These are phyloP conservation scores for Spicauda simplicius DNA, from an alignment of 2,888 invertebrate genomes.

Conservation along the genomic window DNA sequence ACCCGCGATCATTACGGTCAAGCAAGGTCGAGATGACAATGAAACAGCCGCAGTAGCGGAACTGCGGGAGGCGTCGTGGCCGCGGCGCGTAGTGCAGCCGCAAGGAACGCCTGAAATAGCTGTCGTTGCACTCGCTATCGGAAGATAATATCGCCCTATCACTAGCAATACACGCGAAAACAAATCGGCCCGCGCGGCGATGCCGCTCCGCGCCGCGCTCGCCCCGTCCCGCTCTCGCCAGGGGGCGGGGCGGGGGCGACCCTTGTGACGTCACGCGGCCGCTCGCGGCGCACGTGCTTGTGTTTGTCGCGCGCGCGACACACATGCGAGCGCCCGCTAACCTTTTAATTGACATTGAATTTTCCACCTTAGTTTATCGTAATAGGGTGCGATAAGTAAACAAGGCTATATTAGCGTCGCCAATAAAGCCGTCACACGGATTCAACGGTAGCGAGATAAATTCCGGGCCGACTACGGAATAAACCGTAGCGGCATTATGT, in stretches of 20 bases:
- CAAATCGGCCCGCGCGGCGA: slow-evolving; percentile 75
- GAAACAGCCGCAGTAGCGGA: slow-evolving; percentile 58
- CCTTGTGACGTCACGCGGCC: slow-evolving; percentile 67
- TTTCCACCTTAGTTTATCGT: slow-evolving; percentile 50
- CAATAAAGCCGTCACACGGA: slow-evolving; percentile 25
- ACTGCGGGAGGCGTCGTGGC: slow-evolving; percentile 55
- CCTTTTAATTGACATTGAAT: slow-evolving; percentile 61
- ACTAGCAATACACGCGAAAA: slow-evolving; percentile 74
- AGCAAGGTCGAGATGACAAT: slow-evolving; percentile 67
- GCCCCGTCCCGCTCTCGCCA: slow-evolving; percentile 58
- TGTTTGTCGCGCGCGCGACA: slow-evolving; percentile 76
- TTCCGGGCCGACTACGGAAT: slow-evolving; percentile 16
- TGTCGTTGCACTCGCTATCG: slow-evolving; percentile 78
- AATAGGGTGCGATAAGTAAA: slow-evolving; percentile 48
- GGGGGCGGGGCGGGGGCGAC: slow-evolving; percentile 70
- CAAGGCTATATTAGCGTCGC: slow-evolving; percentile 34
- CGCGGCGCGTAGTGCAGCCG: slow-evolving; percentile 54
- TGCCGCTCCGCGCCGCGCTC: slow-evolving; percentile 62
- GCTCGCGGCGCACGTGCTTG: slow-evolving; percentile 78
- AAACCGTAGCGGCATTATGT: slow-evolving; percentile 8
- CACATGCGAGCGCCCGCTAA: slow-evolving; percentile 67
- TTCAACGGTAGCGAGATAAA: slow-evolving; percentile 15
- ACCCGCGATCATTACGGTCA: slow-evolving; percentile 39
- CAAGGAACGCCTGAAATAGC: slow-evolving; percentile 69
- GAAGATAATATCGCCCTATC: slow-evolving; percentile 80